Conservation (phyloP, 2,888 invertebrate species). For the Agriopis aurantiaria region DNA sequence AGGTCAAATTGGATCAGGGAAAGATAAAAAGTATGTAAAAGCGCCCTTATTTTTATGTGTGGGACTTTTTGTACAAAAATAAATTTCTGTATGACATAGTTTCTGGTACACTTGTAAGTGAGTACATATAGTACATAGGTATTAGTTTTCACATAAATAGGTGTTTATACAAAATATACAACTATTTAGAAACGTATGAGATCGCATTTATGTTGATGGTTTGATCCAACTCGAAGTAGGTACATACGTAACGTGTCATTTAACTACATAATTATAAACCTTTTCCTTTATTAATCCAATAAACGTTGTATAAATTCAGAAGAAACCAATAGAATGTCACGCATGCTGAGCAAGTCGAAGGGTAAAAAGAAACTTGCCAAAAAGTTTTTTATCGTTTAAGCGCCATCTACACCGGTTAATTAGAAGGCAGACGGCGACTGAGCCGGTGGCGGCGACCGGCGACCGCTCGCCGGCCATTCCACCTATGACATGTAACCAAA, state of each 20-base stretch:
- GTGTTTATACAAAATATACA: not conserved
- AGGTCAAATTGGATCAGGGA: slow-evolving; percentile 78
- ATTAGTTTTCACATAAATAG: not conserved
- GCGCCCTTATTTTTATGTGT: slow-evolving; percentile 47
- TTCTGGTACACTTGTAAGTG: not conserved
- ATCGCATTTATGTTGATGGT: not conserved
- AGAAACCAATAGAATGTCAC: slow-evolving; percentile 10
- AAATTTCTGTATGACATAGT: slow-evolving; percentile 20
- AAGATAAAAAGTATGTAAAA: slow-evolving; percentile 69
- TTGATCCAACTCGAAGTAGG: not conserved
- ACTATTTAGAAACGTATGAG: no score
- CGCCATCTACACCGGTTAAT: slow-evolving; percentile 64
- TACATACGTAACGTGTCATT: not conserved
- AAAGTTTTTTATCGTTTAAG: slow-evolving; percentile 46
- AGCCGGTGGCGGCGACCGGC: slow-evolving; percentile 19
- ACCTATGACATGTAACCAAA: slow-evolving; percentile 64
- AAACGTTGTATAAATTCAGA: slow-evolving; percentile 8
- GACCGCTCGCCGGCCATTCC: slow-evolving; percentile 53
- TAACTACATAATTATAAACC: not conserved
- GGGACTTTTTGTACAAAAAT: slow-evolving; percentile 37
- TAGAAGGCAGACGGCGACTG: slow-evolving; percentile 59
- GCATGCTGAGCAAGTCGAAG: not conserved
- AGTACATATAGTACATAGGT: not conserved
- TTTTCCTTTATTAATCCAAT: not conserved
- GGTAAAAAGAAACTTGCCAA: slow-evolving; percentile 24